Evolutionary conservation across 2,113 vertebrate species (phyloP), one percentile per base, ranked within the genome.

Genomic region (Gila orcuttii): DNA sequence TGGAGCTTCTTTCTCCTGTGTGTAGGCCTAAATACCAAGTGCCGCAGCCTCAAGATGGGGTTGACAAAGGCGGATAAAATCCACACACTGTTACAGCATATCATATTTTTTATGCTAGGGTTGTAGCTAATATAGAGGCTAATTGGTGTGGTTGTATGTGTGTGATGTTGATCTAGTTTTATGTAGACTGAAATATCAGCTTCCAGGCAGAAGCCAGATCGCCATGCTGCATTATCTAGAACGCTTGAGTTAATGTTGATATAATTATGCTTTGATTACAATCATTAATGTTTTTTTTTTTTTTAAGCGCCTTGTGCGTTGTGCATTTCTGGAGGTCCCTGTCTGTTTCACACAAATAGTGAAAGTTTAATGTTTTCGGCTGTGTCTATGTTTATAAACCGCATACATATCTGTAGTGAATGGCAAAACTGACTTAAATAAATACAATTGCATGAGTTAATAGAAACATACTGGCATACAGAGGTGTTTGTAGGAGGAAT

Each of bases 11-110:
- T 55, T 28, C 39, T 33, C 6, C 55, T 71, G 59, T 42, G 31
- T 78, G 36, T 79, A 42, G 0, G 8, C 42, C 8, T 42, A 79
- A 86, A 73, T 86, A 84, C 87, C 85, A 66, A 3, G 57, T 83
- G 87, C 82, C 2, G 15, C 42, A 62, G 19, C 52, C 31, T 59
- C 71, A 64, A 86, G 57, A 82, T 85, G 15, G 23, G 79, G 47
- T 85, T 82, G 50, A 85, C 82, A 31, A 80, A 82, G 25, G 23
- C 23, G 45, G 23, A 75, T 47, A 83, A 77, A 81, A 89, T 78
- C 42, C 64, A 85, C 85, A 86, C n/a, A 60, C 74, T 62, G 25
- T 42, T 36, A 82, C 50, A 5, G 36, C 42, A 82, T 21, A 7
- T 55, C 12, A 55, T 77, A 23, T 42, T 57, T 42, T 57, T 57